Percentiles rank a stretch among this genome's conserved stretches.
These are phyloP conservation scores for Belonocnema kinseyi DNA, from an alignment of 1,140 invertebrate species.

Conservation along the genomic window DNA sequence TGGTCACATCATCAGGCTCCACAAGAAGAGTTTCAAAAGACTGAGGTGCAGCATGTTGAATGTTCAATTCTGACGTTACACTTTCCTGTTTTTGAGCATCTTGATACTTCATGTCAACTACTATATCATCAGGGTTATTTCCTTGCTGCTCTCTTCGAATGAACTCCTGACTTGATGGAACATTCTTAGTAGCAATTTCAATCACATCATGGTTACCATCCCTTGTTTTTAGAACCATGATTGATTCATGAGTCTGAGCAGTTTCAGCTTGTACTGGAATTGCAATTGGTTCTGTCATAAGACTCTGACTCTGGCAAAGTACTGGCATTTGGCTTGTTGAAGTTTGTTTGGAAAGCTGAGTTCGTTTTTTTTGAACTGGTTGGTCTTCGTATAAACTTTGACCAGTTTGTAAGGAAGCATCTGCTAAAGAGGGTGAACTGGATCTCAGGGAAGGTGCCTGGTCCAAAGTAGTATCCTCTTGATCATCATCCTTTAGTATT, in stretches of 20 bases:
- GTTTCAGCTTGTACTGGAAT: slow-evolving; percentile 33
- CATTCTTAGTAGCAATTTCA: slow-evolving; percentile 82
- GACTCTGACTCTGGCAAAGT: slow-evolving; percentile 53
- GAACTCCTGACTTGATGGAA: slow-evolving; percentile 74
- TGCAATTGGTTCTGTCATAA: slow-evolving; percentile 49
- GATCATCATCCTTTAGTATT: slow-evolving; percentile 34
- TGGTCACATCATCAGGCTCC: slow-evolving; percentile 85
- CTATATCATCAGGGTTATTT: slow-evolving; percentile 74
- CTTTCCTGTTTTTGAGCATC: slow-evolving; percentile 73
- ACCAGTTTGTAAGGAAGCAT: slow-evolving; percentile 72
- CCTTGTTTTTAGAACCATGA: slow-evolving; percentile 82
- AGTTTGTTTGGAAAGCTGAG: slow-evolving; percentile 63
- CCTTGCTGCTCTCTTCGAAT: slow-evolving; percentile 36
- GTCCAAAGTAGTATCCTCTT: slow-evolving; percentile 66
- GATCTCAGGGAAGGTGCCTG: slow-evolving; percentile 62
- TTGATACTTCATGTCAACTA: slow-evolving; percentile 85
- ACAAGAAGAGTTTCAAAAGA: slow-evolving; percentile 86
- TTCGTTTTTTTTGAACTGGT: slow-evolving; percentile 55
- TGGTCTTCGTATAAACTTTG: slow-evolving; percentile 65
- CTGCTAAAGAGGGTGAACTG: slow-evolving; percentile 64
- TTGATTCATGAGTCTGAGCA: slow-evolving; percentile 77
- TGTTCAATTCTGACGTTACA: slow-evolving; percentile 80
- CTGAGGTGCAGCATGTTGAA: slow-evolving; percentile 81
- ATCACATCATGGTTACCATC: slow-evolving; percentile 85
- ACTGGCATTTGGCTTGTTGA: slow-evolving; percentile 62